Evolutionary conservation across 2,888 invertebrate species (phyloP).

Genomic region (Agrochola lota): DNA sequence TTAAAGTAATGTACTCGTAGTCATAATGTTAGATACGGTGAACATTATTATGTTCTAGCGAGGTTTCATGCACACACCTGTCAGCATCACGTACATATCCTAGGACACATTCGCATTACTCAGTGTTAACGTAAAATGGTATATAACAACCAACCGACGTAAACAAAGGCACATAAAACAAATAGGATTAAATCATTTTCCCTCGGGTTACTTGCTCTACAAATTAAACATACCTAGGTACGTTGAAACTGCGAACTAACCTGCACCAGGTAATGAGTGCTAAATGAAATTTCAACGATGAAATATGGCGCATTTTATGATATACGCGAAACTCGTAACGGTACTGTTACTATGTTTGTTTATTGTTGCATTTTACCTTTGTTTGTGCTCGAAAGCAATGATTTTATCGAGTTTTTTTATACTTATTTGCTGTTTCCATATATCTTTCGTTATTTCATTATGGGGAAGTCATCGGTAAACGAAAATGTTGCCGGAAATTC

Average conservation of each 20-base stretch:
- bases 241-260: constrained; percentile 63
- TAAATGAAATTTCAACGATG: constrained; percentile 78
- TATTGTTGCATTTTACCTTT: constrained; percentile 32
- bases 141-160: constrained; percentile 32
- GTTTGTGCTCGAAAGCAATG: constrained; percentile 4
- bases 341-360: constrained; percentile 23
- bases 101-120: constrained; percentile 48
- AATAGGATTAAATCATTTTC: constrained; percentile 68
- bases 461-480: neutral
- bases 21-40: neutral
- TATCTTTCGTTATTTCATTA: constrained; percentile 1
- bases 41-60: constrained; percentile 13
- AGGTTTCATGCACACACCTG: constrained; percentile 26
- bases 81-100: constrained; percentile 20
- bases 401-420: constrained; percentile 26
- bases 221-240: constrained; percentile 67
- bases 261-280: constrained; percentile 69
- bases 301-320: constrained; percentile 80
- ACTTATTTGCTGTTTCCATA: neutral
- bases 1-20: neutral
- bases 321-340: constrained; percentile 51
- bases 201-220: constrained; percentile 61
- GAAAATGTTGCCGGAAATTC: neutral
- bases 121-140: constrained; percentile 61
- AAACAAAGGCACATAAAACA: constrained; percentile 68